A percentile compares a stretch with the other conserved stretches of the same genome.
Conservation (phyloP, 1,140 invertebrate genomes). For the Trypoxylus dichotomus region DNA sequence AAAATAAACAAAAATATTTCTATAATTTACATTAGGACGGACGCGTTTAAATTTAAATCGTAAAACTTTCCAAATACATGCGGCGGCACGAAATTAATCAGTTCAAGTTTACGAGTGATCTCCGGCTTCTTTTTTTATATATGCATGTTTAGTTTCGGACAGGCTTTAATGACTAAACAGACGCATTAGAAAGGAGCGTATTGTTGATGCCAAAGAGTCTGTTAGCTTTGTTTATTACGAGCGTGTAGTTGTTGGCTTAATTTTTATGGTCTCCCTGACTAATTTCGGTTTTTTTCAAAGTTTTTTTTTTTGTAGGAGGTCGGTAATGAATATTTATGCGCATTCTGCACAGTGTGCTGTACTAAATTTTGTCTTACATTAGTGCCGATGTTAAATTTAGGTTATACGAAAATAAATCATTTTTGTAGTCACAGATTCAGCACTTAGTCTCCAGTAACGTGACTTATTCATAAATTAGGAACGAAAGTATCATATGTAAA, state of each 20-base stretch:
- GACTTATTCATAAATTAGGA: background rate
- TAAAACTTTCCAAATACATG: background rate
- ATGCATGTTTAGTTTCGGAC: constrained; percentile 4
- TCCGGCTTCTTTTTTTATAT: background rate
- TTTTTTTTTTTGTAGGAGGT: background rate
- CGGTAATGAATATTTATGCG: constrained; percentile 1
- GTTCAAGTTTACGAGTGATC: background rate
- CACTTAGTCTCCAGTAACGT: background rate
- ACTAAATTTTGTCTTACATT: background rate
- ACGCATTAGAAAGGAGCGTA: background rate
- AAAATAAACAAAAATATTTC: no score
- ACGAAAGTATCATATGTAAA: background rate
- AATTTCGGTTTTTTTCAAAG: background rate
- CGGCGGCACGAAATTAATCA: background rate
- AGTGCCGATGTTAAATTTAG: background rate
- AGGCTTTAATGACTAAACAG: constrained; percentile 9
- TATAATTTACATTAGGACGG: no score
- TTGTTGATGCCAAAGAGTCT: constrained; percentile 21
- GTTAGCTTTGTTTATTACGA: constrained; percentile 10
- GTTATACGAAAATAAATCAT: constrained; percentile 1
- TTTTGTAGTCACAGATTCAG: background rate
- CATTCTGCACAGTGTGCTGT: background rate
- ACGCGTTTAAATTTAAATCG: background rate
- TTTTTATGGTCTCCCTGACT: constrained; percentile 4
- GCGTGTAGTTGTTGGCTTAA: constrained; percentile 1